Base-by-base conservation (phyloP, 2,888 invertebrate genomes). In the Limulus polyphemus region DNA sequence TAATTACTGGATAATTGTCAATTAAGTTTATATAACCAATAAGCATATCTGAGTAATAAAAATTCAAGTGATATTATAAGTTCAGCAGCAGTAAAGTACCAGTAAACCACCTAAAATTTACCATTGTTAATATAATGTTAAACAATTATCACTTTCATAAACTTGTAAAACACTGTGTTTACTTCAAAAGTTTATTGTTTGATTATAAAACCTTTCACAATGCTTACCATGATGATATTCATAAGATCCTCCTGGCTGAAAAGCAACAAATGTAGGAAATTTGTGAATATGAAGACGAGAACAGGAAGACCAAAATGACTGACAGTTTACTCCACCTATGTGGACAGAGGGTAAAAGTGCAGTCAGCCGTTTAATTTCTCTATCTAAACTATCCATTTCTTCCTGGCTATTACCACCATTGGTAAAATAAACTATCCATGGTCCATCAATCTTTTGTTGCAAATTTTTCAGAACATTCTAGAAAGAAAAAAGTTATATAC, bases 231-330 rank as follows among this genome's bases (percentile, higher is more conserved):
- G 83, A 74, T 84, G 82, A 13, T 85, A 77, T 73, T 90, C 89
- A 75, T 86, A 85, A 0, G 83, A 86, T 4, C 89, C 88, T 32
- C 84, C 84, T 1, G 78, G 76, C 74, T 90, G 90, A 68, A 90
- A 78, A 10, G 88, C 79, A 13, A 83, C 85, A 82, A 88, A 88
- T 14, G 83, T 79, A 0, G 89, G 88, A 69, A 72, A 75, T 68
- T 79, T 79, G 55, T 71, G 70, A 55, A 81, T 72, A 65, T 77
- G 74, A 11, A 77, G 69, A 10, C 72, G 60, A 32, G 72, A 71
- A 67, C 81, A 80, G 10, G 72, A 67, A 11, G 68, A 63, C 5
- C 71, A 57, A 67, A 73, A 69, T 51, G 69, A 59, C 10, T 72
- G 67, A 68, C 80, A 81, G 70, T 79, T 77, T 7, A 78, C 74